Evolutionary conservation across 2,888 invertebrate species (phyloP), one percentile per base, ranked within the genome.

Genomic region (Tetrapedia diversipes): DNA sequence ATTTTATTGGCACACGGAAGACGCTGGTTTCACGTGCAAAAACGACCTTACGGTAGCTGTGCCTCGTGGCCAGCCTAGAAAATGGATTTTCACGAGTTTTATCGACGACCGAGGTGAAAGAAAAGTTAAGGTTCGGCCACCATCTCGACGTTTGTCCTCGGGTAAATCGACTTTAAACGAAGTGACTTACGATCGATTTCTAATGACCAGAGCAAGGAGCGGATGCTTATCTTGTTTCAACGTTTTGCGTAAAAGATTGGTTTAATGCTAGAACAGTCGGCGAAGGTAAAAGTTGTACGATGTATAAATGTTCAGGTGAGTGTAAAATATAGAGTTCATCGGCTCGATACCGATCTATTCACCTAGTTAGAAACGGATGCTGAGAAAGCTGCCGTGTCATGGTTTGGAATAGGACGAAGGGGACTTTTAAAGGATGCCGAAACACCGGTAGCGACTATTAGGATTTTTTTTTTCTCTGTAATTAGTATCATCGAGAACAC

Each of bases 371-470:
- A 51, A 70, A 32, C 53, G 59, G 65, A 29, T 59, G 56, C 32
- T 32, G 60, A 41, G 49, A 73, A 77, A 82, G 61, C 41, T 71
- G 82, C 75, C 29, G 45, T 45, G 73, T 83, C 85, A 82, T 32
- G 82, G 19, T 64, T 77, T 68, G 41, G 72, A 65, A 68, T 71
- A 82, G 77, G 80, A 76, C 71, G 77, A 77, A 80, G 66, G 76
- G 61, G 73, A 80, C 75, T 79, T 24, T 84, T 83, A 80, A 83
- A 86, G 82, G 78, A 83, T 81, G 82, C 86, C 87, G 86, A 87
- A 86, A 88, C 79, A 86, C 85, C 87, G 82, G 87, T 87, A 86
- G 86, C 87, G 63, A 57, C 73, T 80, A 82, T 83, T 82, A 78
- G 72, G 39, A n/a, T 69, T 80, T 53, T 72, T 68, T 66, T 64